Base-by-base conservation (phyloP, 1,140 invertebrate species). In the Aphelinus certus region DNA sequence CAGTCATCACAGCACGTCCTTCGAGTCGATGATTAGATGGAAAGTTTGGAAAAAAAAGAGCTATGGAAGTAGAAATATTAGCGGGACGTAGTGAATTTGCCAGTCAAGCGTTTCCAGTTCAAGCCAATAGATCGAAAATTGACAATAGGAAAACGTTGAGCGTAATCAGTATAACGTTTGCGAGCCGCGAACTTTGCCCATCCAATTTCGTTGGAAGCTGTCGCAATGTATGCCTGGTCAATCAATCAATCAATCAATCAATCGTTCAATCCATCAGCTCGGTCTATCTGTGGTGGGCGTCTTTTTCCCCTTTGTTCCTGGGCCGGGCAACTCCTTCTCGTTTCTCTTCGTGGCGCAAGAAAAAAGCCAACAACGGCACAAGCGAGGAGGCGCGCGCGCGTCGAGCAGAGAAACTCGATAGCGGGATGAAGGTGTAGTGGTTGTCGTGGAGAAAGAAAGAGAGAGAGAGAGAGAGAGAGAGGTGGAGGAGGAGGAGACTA, bases 351-450 rank as follows among this genome's bases (percentile, higher is more conserved):
- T 51, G 46, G 43, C 45, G 62, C 62, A 46, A 63, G 47, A 63
- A 72, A 53, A 70, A 63, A 60, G n/a, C 7, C 3, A 10, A 60
- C 26, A 4, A 47, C 49, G 3, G 43, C 2, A 10, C 51, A 9
- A 9, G 51, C 51, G 51, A 53, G 10, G 46, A 51, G 46, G 45
- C 56, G 47, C 42, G 49, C 1, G 65, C 7, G 43, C 9, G 47
- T 10, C 6, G 26, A 7, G 3, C 3, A 10, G n/a, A 61, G 62
- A 65, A 75, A 70, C 70, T 71, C 62, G 73, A 75, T 77, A 68
- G 77, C 73, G 48, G 53, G 70, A 73, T 80, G 73, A 79, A 81
- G 76, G 72, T 61, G 60, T 81, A 83, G 68, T 60, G 48, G 61
- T 66, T 61, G 61, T 75, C 56, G 68, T 71, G 80, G 75, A 75